Conservation (phyloP, 1,140 invertebrate genomes). For the Saccostrea glomerata region DNA sequence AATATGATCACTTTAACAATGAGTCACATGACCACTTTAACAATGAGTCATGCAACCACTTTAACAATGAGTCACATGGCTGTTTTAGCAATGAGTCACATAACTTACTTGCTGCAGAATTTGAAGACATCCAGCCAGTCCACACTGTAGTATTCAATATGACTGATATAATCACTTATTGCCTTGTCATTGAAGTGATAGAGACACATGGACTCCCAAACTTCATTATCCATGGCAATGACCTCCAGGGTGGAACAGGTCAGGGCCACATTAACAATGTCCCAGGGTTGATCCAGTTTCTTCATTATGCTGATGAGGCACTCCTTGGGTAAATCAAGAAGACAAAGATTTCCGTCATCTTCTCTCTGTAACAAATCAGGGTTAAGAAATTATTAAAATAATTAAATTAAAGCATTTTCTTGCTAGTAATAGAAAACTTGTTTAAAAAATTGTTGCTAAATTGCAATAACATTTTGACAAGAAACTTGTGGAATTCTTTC, state of each 20-base stretch:
- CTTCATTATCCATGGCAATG: conserved; percentile 1
- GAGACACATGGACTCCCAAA: conserved; percentile 41
- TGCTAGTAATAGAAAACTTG: no score
- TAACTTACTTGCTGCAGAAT: conserved; percentile 35
- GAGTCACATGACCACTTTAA: no score
- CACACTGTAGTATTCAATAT: conserved; percentile 20
- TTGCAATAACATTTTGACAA: no score
- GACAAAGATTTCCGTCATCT: not conserved
- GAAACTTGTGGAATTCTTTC: no score
- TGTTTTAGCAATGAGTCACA: not conserved
- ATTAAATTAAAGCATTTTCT: no score
- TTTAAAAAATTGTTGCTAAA: no score
- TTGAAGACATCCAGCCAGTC: conserved; percentile 39
- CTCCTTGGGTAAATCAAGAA: conserved; percentile 40
- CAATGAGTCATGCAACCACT: not conserved
- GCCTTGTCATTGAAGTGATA: conserved; percentile 41
- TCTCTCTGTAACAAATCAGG: conserved; percentile 17
- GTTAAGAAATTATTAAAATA: no score
- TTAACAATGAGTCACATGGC: not conserved
- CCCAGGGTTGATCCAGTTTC: conserved; percentile 5
- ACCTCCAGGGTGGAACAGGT: conserved; percentile 23
- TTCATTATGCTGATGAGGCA: conserved; percentile 35
- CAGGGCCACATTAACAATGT: conserved; percentile 31
- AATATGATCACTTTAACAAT: no score
- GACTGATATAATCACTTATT: not conserved